These are phyloP conservation scores for Nothocercus nigrocapillus DNA, from an alignment of 2,113 vertebrate species.

Conservation along the genomic window DNA sequence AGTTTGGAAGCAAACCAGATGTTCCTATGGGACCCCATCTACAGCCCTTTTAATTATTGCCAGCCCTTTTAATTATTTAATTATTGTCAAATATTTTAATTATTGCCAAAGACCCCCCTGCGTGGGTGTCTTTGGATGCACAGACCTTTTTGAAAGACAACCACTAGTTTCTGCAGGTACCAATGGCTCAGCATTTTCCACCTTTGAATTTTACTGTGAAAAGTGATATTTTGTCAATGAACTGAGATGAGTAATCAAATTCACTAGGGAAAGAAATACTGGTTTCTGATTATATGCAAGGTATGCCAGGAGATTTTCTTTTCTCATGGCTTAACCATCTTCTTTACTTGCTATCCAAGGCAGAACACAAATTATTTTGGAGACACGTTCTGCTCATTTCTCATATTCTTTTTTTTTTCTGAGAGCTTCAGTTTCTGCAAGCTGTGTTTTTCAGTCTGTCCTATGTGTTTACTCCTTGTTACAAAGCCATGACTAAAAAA, in stretches of 20 bases:
- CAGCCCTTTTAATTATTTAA: neutral
- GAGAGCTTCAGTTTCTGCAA: neutral
- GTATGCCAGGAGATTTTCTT: neutral
- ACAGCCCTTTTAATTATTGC: neutral
- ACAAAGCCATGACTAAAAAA: neutral
- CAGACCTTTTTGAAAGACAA: neutral
- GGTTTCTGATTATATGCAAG: neutral
- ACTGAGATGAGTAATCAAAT: neutral
- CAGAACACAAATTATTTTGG: neutral
- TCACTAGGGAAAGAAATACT: neutral
- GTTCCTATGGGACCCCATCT: accelerated
- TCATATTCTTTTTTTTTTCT: neutral
- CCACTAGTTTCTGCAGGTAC: neutral
- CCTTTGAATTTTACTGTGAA: neutral
- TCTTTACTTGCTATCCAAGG: neutral
- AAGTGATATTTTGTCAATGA: neutral
- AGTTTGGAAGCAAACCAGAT: neutral
- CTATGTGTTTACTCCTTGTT: accelerated
- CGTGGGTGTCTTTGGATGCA: neutral
- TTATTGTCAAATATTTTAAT: neutral
- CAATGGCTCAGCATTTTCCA: neutral
- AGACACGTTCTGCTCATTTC: neutral
- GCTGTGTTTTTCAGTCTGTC: neutral
- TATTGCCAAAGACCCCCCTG: neutral
- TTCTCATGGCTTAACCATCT: neutral